Evolutionary conservation across 2,888 invertebrate genomes (phyloP), one percentile per base, ranked within the genome.

Genomic region (Heterodera filipjevi): DNA sequence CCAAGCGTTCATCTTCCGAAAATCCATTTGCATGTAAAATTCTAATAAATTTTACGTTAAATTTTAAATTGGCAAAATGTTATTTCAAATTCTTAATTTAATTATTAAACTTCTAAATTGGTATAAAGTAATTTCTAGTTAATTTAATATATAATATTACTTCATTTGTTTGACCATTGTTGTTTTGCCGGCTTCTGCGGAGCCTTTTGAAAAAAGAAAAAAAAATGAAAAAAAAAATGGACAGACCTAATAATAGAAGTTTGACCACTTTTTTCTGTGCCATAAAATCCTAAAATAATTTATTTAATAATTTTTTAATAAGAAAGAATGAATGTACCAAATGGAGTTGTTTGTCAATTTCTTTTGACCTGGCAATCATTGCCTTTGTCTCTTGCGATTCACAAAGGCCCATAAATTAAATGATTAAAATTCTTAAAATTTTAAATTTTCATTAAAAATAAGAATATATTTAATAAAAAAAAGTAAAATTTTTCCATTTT

Each of bases 131-230:
- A n/a, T n/a, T n/a, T n/a, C 44, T 5, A 44, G 44, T 44, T 44
- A 12, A 12, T 5, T 44, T 44, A 10, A 10, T 44, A 44, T 12
- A 5, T 12, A 10, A 44, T 10, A 10, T 80, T 77, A 87, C 87
- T 86, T 86, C 87, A 87, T 87, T 77, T 87, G 87, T 73, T 87
- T 87, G 49, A 86, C 72, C 14, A 87, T 84, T 22, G 87, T 87
- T 44, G 86, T 86, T 78, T 87, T 87, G 49, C 87, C 87, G 72
- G 86, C 86, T 84, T 87, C 87, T 80, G 86, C 86, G 27, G 86
- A 86, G 75, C 86, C 59, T 59, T 27, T 27, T 10, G 3, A 5
- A 22, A 22, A 27, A 59, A 59, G 27, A n/a, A 49, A 49, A 49
- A 49, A 27, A n/a, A 10, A 59, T 27, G 27, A 59, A 27, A 22